Evolutionary conservation across 2,888 invertebrate genomes (phyloP), one percentile per base, ranked within the genome.

Genomic region (Drosophila meridiana): DNA sequence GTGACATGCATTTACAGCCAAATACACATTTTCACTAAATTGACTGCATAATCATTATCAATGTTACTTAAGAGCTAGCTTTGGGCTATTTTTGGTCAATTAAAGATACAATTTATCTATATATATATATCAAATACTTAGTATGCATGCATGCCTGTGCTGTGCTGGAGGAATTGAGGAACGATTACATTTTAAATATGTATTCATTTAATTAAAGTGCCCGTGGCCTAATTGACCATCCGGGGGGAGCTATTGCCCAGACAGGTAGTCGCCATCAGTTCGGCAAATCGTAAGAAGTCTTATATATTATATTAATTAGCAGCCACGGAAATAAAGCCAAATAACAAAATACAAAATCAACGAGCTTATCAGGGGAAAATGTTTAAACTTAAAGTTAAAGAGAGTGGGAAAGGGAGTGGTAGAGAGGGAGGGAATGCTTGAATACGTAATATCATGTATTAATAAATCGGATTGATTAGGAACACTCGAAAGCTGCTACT

Each of bases 141-240:
- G 2, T 47, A 2, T 2, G 20, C 11, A 2, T 26, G 9, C 5
- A 45, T 9, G n/a, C 5, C 26, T 45, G 1, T 3, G 7, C 4
- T 42, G 7, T 43, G 43, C 45, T 45, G 26, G 0, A 11, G 20
- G 20, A 20, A 20, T 9, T 28, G 47, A 11, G 61, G 30, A 32
- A 34, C 5, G 43, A 52, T 62, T 26, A 28, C 53, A 62, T 47
- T 53, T 47, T 13, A 40, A 34, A 53, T 32, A 47, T 36, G n/a
- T 28, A 40, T 42, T 55, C 47, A 62, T 13, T 77, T 79, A 79
- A 79, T 79, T 79, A 80, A 78, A 80, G 45, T 67, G 36, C 42
- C n/a, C 34, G 8, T 3, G 11, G 43, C 45, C 28, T 9, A 47
- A 47, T 48, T 57, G 57, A 50, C 56, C 75, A 52, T 45, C 57